Base-by-base conservation (phyloP, 2,113 vertebrate species). In the Macquaria australasica region DNA sequence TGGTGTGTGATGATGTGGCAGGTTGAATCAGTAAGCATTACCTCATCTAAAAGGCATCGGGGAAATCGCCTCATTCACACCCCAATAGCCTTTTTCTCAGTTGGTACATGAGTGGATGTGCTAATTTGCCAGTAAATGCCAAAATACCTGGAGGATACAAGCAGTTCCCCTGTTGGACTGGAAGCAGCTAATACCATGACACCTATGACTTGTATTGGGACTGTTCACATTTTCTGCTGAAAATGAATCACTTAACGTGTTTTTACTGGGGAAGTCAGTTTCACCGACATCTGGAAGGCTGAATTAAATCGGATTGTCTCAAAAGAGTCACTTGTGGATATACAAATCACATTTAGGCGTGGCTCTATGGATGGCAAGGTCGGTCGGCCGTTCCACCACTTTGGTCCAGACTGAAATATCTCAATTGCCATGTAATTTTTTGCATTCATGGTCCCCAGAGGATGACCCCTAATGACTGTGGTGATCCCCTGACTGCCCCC, bases 1-100 rank as follows among this genome's bases (percentile, higher is more conserved):
- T 64, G 31, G 25, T 51, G 31, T 41, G 39, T 25, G 78, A 43
- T 73, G 59, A 25, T 69, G 68, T 67, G 70, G 51, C 53, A 37
- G 64, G 45, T 31, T 45, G n/a, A 63, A 68, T 34, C 69, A 53
- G 9, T 66, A 45, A 68, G 53, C n/a, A 58, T 73, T 45, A 76
- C 56, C 69, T 86, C 79, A 84, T 69, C 62, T 25, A 53, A 73
- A 55, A 69, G 18, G 43, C 66, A 60, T 67, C 1, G 18, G 67
- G 51, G 4, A 70, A 84, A 84, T 68, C 20, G 82, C 25, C 85
- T 88, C 74, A 86, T 77, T 79, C 74, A 31, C 71, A 73, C 64
- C 21, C 76, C 4, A 14, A 62, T 31, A 9, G 66, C 48, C 34
- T 53, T 20, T n/a, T 23, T 43, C 23, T 53, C 67, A 64, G 73